phyloP scores from a whole-genome alignment of 2,797 vertebrate genomes.

The Melanotaenia trifasciata region DNA sequence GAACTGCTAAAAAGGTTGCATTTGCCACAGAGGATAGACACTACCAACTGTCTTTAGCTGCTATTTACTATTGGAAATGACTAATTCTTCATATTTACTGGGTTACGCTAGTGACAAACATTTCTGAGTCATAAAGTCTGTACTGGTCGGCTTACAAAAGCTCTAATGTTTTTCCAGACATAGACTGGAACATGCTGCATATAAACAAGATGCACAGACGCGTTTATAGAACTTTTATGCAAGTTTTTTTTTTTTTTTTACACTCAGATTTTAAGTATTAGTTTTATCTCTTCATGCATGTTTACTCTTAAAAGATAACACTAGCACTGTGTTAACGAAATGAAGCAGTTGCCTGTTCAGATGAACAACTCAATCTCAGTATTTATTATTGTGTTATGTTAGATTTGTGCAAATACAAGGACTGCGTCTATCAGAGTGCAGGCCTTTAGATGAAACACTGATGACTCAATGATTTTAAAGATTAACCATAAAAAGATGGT shows the following conservation, averaged over 20 bases:
- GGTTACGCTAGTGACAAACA: slow-evolving; percentile 50
- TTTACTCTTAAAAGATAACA: background rate
- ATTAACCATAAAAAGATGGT: too few relatives aligned
- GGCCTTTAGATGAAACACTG: too few relatives aligned
- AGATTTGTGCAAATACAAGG: background rate
- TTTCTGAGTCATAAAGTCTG: slow-evolving; percentile 50
- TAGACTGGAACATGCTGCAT: background rate
- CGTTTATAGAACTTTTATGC: background rate
- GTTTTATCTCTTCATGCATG: background rate
- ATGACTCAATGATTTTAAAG: too few relatives aligned
- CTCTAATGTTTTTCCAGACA: slow-evolving; percentile 35
- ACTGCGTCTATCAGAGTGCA: background rate
- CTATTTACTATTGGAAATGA: slow-evolving; percentile 70
- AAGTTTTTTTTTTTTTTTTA: background rate
- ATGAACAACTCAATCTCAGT: too few relatives aligned
- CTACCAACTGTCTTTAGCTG: slow-evolving; percentile 47
- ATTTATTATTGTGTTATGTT: background rate
- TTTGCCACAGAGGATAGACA: slow-evolving; percentile 57
- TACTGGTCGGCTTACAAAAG: slow-evolving; percentile 30
- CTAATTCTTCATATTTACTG: slow-evolving; percentile 59
- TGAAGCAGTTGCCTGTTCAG: too few relatives aligned
- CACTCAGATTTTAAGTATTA: background rate
- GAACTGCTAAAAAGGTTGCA: slow-evolving; percentile 38
- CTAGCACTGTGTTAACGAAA: background rate
- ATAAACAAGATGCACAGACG: background rate